Percentiles rank a stretch among this genome's conserved stretches.
Conservation (phyloP, 1,140 invertebrate species). For the Homalodisca vitripennis region DNA sequence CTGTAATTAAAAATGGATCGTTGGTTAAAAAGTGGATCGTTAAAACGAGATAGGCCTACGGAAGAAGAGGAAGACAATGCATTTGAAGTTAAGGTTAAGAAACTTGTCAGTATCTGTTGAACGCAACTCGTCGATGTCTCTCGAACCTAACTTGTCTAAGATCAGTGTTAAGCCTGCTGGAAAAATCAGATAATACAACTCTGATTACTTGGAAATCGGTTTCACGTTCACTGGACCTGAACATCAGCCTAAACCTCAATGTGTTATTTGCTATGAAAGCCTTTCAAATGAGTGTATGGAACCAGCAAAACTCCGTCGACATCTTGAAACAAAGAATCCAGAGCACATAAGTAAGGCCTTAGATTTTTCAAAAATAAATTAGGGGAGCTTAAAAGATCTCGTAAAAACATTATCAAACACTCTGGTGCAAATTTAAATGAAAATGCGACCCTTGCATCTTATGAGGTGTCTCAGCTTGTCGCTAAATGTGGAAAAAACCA, state of each 20-base stretch:
- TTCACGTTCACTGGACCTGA: not conserved
- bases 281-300: conserved; percentile 10
- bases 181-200: conserved; percentile 9
- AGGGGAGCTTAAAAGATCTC: conserved; percentile 16
- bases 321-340: conserved; percentile 22
- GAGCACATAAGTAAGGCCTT: not conserved
- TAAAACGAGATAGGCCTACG: not conserved
- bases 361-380: conserved; percentile 21
- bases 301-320: conserved; percentile 21
- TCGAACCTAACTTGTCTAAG: no score
- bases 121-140: no score
- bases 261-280: conserved; percentile 12
- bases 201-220: conserved; percentile 9
- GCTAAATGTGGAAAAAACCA: conserved; percentile 47
- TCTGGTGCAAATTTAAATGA: conserved; percentile 28
- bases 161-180: not conserved
- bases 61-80: not conserved
- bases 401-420: conserved; percentile 19
- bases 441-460: conserved; percentile 42
- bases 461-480: conserved; percentile 40
- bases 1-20: not conserved
- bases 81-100: not conserved
- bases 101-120: not conserved
- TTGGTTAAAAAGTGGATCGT: not conserved
- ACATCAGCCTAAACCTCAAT: conserved; percentile 1